A percentile compares a stretch with the other conserved stretches of the same genome.
Conservation (phyloP, 1,140 invertebrate species). For the Pantala flavescens region DNA sequence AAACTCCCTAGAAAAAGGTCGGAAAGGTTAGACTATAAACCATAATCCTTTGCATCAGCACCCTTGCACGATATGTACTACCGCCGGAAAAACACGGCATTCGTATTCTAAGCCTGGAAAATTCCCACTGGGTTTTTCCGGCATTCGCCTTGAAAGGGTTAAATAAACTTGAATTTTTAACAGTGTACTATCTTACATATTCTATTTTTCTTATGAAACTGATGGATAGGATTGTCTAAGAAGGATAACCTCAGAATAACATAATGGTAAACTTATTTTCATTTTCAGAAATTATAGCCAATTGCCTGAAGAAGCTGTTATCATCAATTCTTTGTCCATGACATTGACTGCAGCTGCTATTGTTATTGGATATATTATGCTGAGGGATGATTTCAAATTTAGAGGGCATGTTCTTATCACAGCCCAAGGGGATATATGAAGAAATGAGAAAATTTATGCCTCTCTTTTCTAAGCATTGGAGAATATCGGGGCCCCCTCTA, state of each 20-base stretch:
- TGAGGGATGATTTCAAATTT: constrained; percentile 36
- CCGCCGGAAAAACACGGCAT: no score
- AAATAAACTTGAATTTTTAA: no score
- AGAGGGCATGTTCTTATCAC: constrained; percentile 37
- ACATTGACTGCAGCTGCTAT: constrained; percentile 34
- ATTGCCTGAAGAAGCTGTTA: constrained; percentile 31
- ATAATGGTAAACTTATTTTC: constrained; percentile 1
- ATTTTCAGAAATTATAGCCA: constrained; percentile 26
- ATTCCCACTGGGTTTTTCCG: no score
- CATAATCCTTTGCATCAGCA: no score
- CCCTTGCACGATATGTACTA: no score
- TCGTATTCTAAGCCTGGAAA: no score
- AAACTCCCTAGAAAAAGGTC: no score
- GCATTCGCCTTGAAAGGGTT: no score
- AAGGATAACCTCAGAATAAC: neutral
- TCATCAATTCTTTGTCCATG: constrained; percentile 37
- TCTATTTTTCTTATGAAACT: neutral
- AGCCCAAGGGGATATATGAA: constrained; percentile 24
- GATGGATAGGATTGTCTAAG: neutral
- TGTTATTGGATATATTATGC: constrained; percentile 37
- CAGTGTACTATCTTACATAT: no score
- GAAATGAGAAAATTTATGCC: neutral
- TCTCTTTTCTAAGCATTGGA: no score
- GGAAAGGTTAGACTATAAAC: no score
- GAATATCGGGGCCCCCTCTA: no score